Evolutionary conservation across 1,140 invertebrate species (phyloP).

Genomic region (Heterodera carotae): DNA sequence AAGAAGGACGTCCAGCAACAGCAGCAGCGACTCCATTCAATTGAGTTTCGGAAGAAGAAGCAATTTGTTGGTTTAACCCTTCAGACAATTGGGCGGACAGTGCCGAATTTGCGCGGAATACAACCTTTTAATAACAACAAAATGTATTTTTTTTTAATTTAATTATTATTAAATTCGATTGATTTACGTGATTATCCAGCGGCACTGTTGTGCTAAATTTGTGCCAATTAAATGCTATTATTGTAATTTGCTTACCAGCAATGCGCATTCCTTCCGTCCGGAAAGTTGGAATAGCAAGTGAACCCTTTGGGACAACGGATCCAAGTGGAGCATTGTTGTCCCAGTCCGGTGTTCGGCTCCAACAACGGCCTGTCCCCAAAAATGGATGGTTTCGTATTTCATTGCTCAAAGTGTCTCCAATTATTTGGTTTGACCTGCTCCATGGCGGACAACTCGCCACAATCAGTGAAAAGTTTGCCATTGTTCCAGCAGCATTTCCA

Average conservation of each 20-base stretch:
- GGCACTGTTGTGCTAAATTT: conserved; percentile 38
- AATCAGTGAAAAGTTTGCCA: conserved; percentile 20
- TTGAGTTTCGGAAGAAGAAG: neutral
- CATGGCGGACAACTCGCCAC: conserved; percentile 51
- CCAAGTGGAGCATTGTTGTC: conserved; percentile 54
- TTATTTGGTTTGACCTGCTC: conserved; percentile 22
- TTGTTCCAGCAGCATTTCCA: neutral
- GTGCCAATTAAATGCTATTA: neutral
- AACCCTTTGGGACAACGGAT: conserved; percentile 49
- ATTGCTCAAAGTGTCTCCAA: neutral
- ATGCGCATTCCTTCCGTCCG: conserved; percentile 53
- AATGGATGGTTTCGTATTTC: neutral
- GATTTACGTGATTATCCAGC: conserved; percentile 49
- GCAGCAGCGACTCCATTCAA: neutral
- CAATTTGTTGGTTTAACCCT: neutral
- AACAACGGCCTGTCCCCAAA: conserved; percentile 32
- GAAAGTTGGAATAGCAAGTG: conserved; percentile 55
- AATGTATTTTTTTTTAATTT: too few species aligned
- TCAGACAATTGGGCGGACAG: neutral
- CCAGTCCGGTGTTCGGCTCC: conserved; percentile 35
- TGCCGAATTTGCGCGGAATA: conserved; percentile 42
- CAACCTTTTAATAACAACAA: conserved; percentile 14
- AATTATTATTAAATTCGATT: too few species aligned
- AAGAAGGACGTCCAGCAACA: neutral
- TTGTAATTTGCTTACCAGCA: conserved; percentile 30